Evolutionary conservation across 2,888 invertebrate species (phyloP), one percentile per base, ranked within the genome.

Genomic region (Rhingia campestris): DNA sequence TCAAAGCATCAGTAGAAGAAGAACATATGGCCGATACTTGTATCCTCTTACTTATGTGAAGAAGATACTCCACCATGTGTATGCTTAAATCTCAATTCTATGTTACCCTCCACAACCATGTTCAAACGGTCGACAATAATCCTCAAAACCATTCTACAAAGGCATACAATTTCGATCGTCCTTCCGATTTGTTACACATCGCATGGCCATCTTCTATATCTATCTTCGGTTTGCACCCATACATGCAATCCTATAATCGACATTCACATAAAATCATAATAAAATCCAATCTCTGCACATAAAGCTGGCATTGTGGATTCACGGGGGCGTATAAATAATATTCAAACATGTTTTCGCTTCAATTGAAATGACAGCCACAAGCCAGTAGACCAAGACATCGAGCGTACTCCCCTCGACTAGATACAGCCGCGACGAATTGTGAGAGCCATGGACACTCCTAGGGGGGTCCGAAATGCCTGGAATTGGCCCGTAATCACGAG

Each of bases 401-500:
- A n/a, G 33, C 45, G 45, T 12, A 35, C 35, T 7, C 33, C 32
- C 22, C 22, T 30, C 9, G 22, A 47, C 30, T 6, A 22, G 22
- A 2, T 22, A 22, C 22, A 22, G 9, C 22, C 12, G 32, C 39
- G 14, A 51, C 39, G 32, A 43, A 59, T 39, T 33, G 35, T 33
- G 33, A 53, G 37, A 64, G 43, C 79, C 79, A 73, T 33, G 66
- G 64, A 66, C 79, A 80, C 79, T 67, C 79, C 79, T 54, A 41
- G 79, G 79, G 79, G 64, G 79, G 59, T 73, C 73, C 59, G 35
- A 66, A 30, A 39, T 22, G 41, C 39, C 9, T 33, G 14, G 22
- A 54, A 66, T 32, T 66, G 66, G 66, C 39, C 33, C 32, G 32
- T 4, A 56, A 58, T 69, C 69, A 69, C 69, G 69, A 69, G 47